These are phyloP conservation scores for Caenorhabditis uteleia DNA, from an alignment of 2,888 invertebrate genomes.

Conservation along the genomic window DNA sequence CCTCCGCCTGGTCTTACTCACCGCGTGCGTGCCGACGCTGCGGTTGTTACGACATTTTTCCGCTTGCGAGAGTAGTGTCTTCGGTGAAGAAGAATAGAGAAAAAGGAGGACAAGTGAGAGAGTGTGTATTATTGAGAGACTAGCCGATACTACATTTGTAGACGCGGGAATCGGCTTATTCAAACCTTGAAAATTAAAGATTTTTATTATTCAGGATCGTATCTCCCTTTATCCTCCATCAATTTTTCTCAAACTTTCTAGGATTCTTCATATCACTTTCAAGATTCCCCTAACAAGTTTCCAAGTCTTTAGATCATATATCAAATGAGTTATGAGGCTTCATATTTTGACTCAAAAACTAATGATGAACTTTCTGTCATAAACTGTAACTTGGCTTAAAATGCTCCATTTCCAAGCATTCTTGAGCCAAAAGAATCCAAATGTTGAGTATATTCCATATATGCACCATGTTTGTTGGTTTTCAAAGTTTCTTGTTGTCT, in stretches of 20 bases:
- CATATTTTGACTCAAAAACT: no score
- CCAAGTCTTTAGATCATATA: not conserved
- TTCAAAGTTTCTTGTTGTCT: not conserved
- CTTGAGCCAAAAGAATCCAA: no score
- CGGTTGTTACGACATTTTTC: no score
- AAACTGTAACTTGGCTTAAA: not conserved
- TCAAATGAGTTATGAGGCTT: no score
- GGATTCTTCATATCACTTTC: not conserved
- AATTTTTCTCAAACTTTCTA: not conserved
- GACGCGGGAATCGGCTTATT: not conserved
- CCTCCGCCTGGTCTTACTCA: not conserved
- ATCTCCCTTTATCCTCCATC: not conserved
- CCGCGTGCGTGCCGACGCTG: no score
- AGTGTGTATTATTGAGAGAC: no score
- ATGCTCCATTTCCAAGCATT: not conserved
- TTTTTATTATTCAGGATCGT: not conserved
- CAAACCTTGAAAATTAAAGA: not conserved
- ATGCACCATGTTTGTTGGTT: no score
- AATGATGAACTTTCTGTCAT: not conserved
- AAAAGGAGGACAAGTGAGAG: not conserved
- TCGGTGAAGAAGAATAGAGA: constrained; percentile 1
- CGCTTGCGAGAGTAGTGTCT: not conserved
- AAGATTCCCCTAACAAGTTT: not conserved
- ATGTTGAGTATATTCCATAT: no score
- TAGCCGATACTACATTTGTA: no score